These are phyloP conservation scores for Gryllus longicercus DNA, from an alignment of 2,888 invertebrate genomes.

Conservation along the genomic window DNA sequence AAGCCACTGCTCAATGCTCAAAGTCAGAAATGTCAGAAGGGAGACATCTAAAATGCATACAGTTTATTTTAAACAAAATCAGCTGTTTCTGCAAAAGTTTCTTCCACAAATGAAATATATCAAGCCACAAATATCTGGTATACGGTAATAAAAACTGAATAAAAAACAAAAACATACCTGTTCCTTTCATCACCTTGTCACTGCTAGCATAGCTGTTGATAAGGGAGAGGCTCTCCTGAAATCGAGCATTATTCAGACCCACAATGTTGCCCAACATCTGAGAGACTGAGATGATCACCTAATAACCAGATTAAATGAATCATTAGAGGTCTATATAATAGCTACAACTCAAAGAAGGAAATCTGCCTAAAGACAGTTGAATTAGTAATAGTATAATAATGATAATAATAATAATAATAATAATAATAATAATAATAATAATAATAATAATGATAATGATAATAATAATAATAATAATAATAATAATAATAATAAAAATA, in stretches of 20 bases:
- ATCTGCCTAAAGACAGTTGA: background rate
- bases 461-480: background rate
- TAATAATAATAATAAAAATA: background rate
- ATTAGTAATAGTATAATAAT: background rate
- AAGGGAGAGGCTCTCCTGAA: constrained; percentile 88
- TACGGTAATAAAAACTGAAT: background rate
- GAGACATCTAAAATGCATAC: too few relatives aligned
- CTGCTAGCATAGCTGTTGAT: constrained; percentile 91
- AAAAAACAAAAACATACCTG: constrained; percentile 54
- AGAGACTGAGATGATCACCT: constrained; percentile 94
- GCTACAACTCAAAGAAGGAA: background rate
- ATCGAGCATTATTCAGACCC: constrained; percentile 88
- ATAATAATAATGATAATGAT: background rate
- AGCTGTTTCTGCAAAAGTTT: background rate
- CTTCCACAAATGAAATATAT: background rate
- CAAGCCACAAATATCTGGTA: background rate
- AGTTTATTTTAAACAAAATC: too few relatives aligned
- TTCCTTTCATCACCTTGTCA: constrained; percentile 92
- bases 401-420: background rate
- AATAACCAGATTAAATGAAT: constrained; percentile 39
- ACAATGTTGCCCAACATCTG: constrained; percentile 87
- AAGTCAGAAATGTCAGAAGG: too few relatives aligned
- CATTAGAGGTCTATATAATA: too few relatives aligned
- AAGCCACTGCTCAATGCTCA: too few relatives aligned
- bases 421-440: background rate